A percentile compares a stretch with the other conserved stretches of the same genome.
These are phyloP conservation scores for Crambe crambe DNA, from an alignment of 37 sponge, comb jelly and placozoan genomes.

Conservation along the genomic window DNA sequence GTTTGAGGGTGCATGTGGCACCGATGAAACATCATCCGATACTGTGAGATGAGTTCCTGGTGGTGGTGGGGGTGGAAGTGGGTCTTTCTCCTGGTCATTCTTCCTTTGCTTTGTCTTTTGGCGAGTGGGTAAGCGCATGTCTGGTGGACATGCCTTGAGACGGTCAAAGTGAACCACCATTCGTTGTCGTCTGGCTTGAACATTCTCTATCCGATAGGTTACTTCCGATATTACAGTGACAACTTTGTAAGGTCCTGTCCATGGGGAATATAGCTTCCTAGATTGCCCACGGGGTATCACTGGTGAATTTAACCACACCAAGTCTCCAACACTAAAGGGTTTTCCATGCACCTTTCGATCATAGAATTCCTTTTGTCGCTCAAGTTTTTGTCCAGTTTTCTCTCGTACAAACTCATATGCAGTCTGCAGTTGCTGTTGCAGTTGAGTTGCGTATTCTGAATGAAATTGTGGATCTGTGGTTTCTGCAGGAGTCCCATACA, in stretches of 20 bases:
- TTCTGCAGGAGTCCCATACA: conserved; percentile 21
- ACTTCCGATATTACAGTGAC: conserved; percentile 2
- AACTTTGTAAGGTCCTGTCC: conserved; percentile 32
- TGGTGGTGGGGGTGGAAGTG: too few relatives aligned
- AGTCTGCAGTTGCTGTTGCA: too few relatives aligned
- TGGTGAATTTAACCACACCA: conserved; percentile 25
- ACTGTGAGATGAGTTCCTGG: too few relatives aligned
- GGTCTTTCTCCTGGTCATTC: too few relatives aligned
- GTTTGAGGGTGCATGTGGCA: too few relatives aligned
- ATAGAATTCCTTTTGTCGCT: conserved; percentile 14
- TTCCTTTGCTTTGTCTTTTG: too few relatives aligned
- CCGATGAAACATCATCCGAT: too few relatives aligned
- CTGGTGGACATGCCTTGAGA: conserved; percentile 13
- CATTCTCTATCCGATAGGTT: conserved; percentile 7
- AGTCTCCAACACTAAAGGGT: conserved; percentile 6
- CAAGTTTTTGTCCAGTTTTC: neutral
- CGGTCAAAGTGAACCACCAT: conserved; percentile 35
- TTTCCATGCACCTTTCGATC: conserved; percentile 18
- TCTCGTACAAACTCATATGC: neutral
- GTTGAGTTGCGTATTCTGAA: neutral
- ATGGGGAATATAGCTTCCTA: conserved; percentile 26
- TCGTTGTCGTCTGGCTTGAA: neutral
- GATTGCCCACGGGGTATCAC: conserved; percentile 2
- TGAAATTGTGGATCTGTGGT: too few relatives aligned
- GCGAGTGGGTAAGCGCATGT: neutral